phyloP scores from a whole-genome alignment of 1,140 invertebrate species.

The Pogonomyrmex californicus region DNA sequence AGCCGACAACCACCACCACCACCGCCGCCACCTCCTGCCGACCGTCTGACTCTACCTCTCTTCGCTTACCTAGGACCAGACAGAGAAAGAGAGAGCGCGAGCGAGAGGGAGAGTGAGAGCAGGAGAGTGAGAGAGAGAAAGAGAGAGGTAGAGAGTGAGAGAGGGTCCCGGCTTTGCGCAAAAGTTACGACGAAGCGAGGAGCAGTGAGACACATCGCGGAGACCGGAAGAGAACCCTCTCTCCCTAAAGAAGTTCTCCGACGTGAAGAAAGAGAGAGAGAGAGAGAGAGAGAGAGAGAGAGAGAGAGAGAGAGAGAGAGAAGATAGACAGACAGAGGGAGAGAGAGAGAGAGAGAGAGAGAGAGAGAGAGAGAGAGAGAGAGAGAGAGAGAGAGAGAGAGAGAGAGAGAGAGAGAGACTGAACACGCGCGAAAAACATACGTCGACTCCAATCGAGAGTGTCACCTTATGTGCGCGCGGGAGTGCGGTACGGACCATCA shows the following conservation, averaged over 20 bases:
- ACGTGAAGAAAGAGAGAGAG: slow-evolving; percentile 61
- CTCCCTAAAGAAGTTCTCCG: slow-evolving; percentile 73
- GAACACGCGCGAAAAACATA: slow-evolving; percentile 70
- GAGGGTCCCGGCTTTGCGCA: slow-evolving; percentile 82
- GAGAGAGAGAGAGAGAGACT: slow-evolving; percentile 39
- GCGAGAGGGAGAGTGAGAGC: slow-evolving; percentile 67
- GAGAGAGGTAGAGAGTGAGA: slow-evolving; percentile 72
- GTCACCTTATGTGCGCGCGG: slow-evolving; percentile 44
- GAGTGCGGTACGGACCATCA: slow-evolving; percentile 45
- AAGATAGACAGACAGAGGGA: too few relatives aligned
- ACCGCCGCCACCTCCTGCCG: slow-evolving; percentile 66
- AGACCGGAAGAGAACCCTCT: slow-evolving; percentile 83
- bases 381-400: slow-evolving; percentile 48
- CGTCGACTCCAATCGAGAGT: slow-evolving; percentile 60
- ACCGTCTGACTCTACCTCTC: slow-evolving; percentile 71
- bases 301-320: slow-evolving; percentile 67
- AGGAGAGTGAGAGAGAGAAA: slow-evolving; percentile 64
- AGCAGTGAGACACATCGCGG: slow-evolving; percentile 82
- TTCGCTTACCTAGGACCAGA: slow-evolving; percentile 79
- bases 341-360: slow-evolving; percentile 72
- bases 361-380: slow-evolving; percentile 60
- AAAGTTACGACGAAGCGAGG: slow-evolving; percentile 81
- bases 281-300: slow-evolving; percentile 61
- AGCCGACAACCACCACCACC: slow-evolving; percentile 60
- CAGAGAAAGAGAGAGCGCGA: slow-evolving; percentile 72